These are phyloP conservation scores for Anhinga anhinga DNA, from an alignment of 2,113 vertebrate genomes.

Conservation along the genomic window DNA sequence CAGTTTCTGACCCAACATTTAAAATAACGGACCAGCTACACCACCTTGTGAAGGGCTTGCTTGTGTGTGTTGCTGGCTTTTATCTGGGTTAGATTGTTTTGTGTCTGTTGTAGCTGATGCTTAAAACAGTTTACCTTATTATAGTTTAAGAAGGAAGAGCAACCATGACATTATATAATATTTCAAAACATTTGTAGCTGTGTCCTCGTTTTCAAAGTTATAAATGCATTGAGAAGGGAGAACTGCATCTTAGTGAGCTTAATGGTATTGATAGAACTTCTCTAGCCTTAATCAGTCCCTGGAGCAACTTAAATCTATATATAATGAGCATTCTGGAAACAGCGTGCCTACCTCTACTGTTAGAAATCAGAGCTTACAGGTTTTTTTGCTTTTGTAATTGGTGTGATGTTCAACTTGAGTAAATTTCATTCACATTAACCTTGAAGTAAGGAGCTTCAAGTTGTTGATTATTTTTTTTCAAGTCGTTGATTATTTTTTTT, in stretches of 20 bases:
- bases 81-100: neutral
- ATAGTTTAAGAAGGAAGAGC: neutral
- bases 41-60: fast-evolving
- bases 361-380: neutral
- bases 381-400: neutral
- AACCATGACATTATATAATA: neutral
- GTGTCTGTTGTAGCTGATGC: neutral
- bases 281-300: constrained; percentile 28
- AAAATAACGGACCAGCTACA: neutral
- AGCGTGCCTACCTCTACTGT: neutral
- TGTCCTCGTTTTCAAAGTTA: neutral
- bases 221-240: neutral
- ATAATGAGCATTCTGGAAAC: constrained; percentile 51
- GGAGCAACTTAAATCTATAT: constrained; percentile 43
- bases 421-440: constrained; percentile 43
- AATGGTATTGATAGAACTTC: constrained; percentile 44
- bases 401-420: constrained; percentile 25
- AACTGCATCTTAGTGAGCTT: neutral
- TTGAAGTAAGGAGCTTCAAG: constrained; percentile 25
- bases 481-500: neutral
- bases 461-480: neutral
- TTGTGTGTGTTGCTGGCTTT: neutral
- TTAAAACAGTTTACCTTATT: neutral
- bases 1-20: neutral
- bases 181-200: neutral